Conservation (phyloP, 2,113 vertebrate genomes). For the Nesoenas mayeri region DNA sequence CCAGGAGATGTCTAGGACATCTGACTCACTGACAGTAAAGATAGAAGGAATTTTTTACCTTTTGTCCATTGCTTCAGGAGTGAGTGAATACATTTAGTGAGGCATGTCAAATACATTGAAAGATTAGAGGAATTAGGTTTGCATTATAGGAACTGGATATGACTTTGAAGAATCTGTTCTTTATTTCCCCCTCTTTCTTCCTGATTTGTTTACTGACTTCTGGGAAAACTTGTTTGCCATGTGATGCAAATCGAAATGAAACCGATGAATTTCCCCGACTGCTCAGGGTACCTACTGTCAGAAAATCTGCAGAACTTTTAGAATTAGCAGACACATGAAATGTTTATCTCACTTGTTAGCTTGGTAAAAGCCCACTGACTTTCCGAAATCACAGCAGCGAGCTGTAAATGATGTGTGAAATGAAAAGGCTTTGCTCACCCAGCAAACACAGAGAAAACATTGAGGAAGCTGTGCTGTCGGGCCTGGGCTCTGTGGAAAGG, state of each 20-base stretch:
- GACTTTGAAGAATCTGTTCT: slow-evolving; percentile 7
- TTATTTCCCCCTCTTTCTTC: slow-evolving; percentile 27
- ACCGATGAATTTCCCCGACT: slow-evolving; percentile 12
- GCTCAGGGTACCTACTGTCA: slow-evolving; percentile 57
- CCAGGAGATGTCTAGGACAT: not conserved
- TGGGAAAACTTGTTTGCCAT: slow-evolving; percentile 47
- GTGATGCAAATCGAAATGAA: slow-evolving; percentile 6
- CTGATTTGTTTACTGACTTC: slow-evolving; percentile 51
- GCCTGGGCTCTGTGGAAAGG: not conserved
- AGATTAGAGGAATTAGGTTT: slow-evolving; percentile 1
- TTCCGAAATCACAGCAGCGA: slow-evolving; percentile 74
- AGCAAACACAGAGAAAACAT: slow-evolving; percentile 55
- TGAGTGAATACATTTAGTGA: not conserved
- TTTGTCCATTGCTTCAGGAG: not conserved
- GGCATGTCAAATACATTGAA: not conserved
- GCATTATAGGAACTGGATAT: not conserved
- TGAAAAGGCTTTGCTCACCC: slow-evolving; percentile 75
- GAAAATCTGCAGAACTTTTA: slow-evolving; percentile 70
- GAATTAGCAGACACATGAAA: slow-evolving; percentile 74
- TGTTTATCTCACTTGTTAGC: slow-evolving; percentile 80
- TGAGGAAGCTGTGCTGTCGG: slow-evolving; percentile 42
- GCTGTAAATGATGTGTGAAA: slow-evolving; percentile 82
- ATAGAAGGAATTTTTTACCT: not conserved
- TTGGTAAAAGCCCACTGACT: slow-evolving; percentile 74
- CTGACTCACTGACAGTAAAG: not conserved